Percentiles rank a stretch among this genome's conserved stretches.
These are phyloP conservation scores for Tringa solitaria DNA, from an alignment of 2,113 vertebrate genomes.

Conservation along the genomic window DNA sequence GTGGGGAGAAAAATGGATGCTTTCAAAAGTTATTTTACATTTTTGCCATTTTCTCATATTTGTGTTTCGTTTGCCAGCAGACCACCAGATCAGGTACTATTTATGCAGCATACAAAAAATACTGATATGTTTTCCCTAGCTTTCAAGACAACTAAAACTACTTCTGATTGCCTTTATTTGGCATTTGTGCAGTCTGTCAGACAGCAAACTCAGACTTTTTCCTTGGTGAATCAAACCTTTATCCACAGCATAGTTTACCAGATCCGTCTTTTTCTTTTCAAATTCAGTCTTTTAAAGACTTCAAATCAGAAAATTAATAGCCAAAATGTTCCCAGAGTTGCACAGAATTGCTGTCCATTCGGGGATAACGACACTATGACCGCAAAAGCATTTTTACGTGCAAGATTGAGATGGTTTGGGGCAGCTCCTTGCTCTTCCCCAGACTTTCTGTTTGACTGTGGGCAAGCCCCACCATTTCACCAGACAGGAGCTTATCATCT, in stretches of 20 bases:
- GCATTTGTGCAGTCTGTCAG: background rate
- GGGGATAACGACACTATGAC: accelerated
- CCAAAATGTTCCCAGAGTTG: background rate
- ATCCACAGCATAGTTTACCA: background rate
- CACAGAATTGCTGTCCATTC: accelerated
- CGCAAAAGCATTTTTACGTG: background rate
- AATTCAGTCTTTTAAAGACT: background rate
- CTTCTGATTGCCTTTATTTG: background rate
- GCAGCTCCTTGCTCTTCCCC: background rate
- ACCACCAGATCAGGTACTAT: background rate
- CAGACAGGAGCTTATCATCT: background rate
- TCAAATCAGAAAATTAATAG: background rate
- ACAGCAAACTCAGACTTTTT: background rate
- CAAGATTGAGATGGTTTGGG: background rate
- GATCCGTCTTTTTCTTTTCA: background rate
- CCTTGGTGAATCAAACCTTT: background rate
- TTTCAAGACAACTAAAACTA: background rate
- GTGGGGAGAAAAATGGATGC: background rate
- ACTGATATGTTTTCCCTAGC: background rate
- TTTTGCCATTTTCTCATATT: background rate
- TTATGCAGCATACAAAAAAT: background rate
- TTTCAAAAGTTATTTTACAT: background rate
- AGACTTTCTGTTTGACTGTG: conserved; percentile 41
- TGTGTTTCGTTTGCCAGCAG: background rate
- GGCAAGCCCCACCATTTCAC: conserved; percentile 6